Evolutionary conservation across 2,888 invertebrate species (phyloP).

Genomic region (Calameuta filiformis): DNA sequence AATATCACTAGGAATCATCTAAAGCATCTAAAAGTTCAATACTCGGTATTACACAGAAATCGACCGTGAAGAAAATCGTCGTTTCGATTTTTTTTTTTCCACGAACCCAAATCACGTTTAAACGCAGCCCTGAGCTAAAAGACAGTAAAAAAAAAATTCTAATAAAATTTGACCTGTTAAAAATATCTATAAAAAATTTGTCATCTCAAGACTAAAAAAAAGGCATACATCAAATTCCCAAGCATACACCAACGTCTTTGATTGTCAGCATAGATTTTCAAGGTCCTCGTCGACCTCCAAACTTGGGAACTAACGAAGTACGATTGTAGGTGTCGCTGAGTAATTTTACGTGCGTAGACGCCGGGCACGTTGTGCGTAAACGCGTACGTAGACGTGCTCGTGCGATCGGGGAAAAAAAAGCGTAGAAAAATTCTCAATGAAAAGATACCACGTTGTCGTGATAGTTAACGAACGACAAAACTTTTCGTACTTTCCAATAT

Average conservation of each 20-base stretch:
- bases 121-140: not conserved
- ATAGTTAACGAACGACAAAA: not conserved
- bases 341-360: not conserved
- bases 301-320: not conserved
- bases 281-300: not conserved
- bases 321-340: not conserved
- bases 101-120: not conserved
- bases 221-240: not conserved
- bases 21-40: not conserved
- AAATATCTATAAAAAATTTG: no score
- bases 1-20: not conserved
- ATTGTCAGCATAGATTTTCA: not conserved
- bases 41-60: not conserved
- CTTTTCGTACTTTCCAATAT: not conserved
- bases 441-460: not conserved
- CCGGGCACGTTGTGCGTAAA: not conserved
- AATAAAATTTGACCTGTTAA: no score
- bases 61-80: not conserved
- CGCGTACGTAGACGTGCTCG: not conserved
- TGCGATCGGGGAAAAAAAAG: not conserved
- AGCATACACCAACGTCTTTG: not conserved
- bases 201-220: not conserved
- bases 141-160: no score
- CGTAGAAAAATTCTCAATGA: not conserved
- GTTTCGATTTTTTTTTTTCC: not conserved